Evolutionary conservation across 2,888 invertebrate species (phyloP).

Genomic region (Noctua janthe): DNA sequence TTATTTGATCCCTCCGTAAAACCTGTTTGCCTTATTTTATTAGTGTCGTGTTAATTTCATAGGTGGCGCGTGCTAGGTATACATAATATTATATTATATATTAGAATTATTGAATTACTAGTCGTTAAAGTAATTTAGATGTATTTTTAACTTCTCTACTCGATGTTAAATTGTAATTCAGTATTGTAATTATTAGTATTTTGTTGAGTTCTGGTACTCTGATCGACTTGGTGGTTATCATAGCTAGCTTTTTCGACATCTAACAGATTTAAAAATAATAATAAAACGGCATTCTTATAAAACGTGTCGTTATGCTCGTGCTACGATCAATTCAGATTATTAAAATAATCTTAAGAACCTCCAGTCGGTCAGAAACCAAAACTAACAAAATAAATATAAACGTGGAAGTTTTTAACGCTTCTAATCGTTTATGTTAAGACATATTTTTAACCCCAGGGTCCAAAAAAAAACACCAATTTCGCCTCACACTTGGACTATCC

Average conservation of each 20-base stretch:
- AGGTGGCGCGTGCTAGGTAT: conserved; percentile 78
- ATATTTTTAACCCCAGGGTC: conserved; percentile 83
- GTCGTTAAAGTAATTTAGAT: conserved; percentile 72
- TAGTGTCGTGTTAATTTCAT: conserved; percentile 81
- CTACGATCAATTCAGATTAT: not conserved
- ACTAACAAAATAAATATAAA: conserved; percentile 22
- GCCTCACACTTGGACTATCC: conserved; percentile 85
- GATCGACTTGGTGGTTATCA: conserved; percentile 54
- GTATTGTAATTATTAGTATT: conserved; percentile 71
- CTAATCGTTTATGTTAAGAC: conserved; percentile 65
- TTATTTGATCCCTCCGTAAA: conserved; percentile 88
- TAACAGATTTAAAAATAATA: not conserved
- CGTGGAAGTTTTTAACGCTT: conserved; percentile 59
- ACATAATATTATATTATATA: conserved; percentile 74
- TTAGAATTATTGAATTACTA: conserved; percentile 76
- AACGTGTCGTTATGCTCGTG: not conserved
- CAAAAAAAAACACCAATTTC: conserved; percentile 89
- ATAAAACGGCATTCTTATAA: too few species aligned
- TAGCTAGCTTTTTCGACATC: not conserved
- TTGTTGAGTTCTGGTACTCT: conserved; percentile 56
- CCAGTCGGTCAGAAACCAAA: conserved; percentile 54
- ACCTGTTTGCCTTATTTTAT: conserved; percentile 89
- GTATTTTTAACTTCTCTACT: conserved; percentile 79
- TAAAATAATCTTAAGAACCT: not conserved
- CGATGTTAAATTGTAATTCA: conserved; percentile 77